Conservation (phyloP, 2,113 vertebrate species). For the Muscicapa adusta region DNA sequence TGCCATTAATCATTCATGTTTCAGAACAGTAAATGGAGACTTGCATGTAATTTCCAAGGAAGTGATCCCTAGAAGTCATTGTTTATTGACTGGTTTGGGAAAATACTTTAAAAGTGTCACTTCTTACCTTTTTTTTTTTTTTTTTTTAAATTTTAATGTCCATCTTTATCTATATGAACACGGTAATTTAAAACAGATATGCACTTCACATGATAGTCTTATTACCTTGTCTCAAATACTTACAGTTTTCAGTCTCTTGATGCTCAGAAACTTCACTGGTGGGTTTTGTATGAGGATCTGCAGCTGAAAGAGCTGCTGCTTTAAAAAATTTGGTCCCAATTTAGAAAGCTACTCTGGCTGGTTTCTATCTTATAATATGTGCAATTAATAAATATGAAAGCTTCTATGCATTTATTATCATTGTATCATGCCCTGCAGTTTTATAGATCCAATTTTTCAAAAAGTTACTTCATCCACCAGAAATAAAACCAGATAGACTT, state of each 20-base stretch:
- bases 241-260: background rate
- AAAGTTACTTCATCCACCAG: background rate
- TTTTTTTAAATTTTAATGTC: background rate
- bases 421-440: slow-evolving; percentile 38
- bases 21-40: background rate
- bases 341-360: slow-evolving; percentile 15
- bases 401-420: slow-evolving; percentile 14
- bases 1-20: background rate
- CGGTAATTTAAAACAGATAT: background rate
- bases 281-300: background rate
- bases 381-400: slow-evolving; percentile 53
- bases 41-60: background rate
- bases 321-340: slow-evolving; percentile 22
- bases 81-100: background rate
- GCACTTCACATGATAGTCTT: background rate
- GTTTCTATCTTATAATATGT: background rate
- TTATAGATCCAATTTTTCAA: background rate
- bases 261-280: background rate
- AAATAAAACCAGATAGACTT: slow-evolving; percentile 4
- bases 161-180: background rate
- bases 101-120: background rate
- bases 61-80: background rate
- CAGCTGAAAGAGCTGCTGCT: background rate
- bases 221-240: background rate
- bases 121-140: background rate